phyloP scores from a whole-genome alignment of 2,797 vertebrate genomes.

The Acanthornis magna region DNA sequence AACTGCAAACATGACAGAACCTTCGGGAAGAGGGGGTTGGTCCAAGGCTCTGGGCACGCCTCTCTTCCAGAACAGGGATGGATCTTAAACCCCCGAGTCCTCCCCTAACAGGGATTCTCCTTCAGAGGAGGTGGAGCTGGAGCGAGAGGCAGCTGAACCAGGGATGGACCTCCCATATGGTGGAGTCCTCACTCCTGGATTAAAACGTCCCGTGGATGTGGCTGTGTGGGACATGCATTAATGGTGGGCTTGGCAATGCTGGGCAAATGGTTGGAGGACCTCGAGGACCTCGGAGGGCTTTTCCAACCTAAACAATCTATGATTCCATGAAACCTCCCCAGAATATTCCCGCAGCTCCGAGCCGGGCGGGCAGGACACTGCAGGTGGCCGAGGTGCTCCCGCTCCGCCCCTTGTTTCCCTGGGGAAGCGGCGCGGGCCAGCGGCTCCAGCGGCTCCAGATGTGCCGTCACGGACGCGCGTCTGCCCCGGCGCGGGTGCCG shows the following conservation, averaged over 20 bases:
- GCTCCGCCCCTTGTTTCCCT: not conserved
- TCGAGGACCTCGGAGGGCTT: not conserved
- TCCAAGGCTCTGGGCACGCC: no score
- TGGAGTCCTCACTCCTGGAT: not conserved
- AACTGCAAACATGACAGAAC: no score
- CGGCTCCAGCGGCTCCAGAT: no score
- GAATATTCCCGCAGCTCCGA: not conserved
- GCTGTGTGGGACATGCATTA: not conserved
- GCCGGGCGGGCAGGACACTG: not conserved
- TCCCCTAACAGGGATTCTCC: no score
- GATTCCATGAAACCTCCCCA: not conserved
- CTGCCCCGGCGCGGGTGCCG: not conserved
- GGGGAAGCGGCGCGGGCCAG: no score
- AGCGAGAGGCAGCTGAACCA: no score
- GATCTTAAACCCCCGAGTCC: no score
- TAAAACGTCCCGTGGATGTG: not conserved
- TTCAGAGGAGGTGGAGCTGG: no score
- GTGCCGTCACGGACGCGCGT: not conserved
- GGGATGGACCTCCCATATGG: no score
- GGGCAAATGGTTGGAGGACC: not conserved
- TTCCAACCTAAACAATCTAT: not conserved
- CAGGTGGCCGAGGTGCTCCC: not conserved
- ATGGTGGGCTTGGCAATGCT: not conserved
- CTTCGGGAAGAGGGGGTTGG: no score
- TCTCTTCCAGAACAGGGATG: no score